Evolutionary conservation across 2,113 vertebrate species (phyloP).

Genomic region (Psilopogon haemacephalus): DNA sequence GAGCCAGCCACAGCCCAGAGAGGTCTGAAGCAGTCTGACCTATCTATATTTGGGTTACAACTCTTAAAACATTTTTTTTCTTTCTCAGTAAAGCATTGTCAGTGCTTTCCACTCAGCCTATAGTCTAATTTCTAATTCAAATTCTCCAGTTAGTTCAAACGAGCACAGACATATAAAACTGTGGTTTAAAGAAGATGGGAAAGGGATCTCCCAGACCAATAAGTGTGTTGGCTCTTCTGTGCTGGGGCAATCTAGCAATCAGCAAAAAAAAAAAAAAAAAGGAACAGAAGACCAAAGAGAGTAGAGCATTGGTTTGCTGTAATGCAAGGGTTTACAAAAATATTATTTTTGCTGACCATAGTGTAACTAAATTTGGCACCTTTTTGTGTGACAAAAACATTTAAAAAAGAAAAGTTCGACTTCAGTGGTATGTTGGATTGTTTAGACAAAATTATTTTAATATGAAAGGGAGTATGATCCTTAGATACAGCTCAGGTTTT

Average conservation of each 20-base stretch:
- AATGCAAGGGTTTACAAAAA: neutral
- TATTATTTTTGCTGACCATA: neutral
- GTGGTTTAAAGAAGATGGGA: slow-evolving; percentile 15
- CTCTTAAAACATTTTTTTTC: no score
- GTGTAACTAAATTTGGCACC: neutral
- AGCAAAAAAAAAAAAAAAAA: neutral
- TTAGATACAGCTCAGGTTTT: neutral
- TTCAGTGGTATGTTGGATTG: neutral
- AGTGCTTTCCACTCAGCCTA: no score
- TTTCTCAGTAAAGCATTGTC: no score
- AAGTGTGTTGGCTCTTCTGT: slow-evolving; percentile 1
- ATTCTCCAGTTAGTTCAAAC: no score
- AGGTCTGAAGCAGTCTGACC: no score
- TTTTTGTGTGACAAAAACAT: neutral
- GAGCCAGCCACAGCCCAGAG: no score
- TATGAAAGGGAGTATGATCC: neutral
- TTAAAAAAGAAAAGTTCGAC: neutral
- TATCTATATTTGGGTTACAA: no score
- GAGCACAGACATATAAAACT: no score
- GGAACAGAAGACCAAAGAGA: neutral
- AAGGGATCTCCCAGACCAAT: neutral
- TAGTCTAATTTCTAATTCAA: no score
- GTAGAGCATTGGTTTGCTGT: neutral
- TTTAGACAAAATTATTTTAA: neutral
- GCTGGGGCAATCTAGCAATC: neutral